Evolutionary conservation across 2,888 invertebrate genomes (phyloP), one percentile per base, ranked within the genome.

Genomic region (Lasiommata megera): DNA sequence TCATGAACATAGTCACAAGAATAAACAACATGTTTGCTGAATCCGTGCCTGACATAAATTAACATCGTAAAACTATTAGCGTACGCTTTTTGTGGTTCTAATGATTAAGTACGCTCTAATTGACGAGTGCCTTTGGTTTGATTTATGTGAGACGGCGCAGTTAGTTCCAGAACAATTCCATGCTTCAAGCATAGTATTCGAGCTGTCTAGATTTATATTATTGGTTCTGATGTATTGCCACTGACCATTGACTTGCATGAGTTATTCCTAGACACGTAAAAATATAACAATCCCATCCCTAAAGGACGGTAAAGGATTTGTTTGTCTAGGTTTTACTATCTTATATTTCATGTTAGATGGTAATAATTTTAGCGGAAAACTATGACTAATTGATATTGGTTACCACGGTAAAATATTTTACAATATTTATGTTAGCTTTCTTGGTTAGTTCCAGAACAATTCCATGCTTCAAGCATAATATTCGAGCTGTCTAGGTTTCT

Each of bases 1-100:
- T 72, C 69, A 69, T 72, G 71, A 72, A 78, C 77, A 77, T 74
- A 79, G 71, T 67, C n/a, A n/a, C n/a, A n/a, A 67, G 79, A 79
- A 82, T 82, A 79, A 79, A 80, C n/a, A n/a, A n/a, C 77, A 78
- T 72, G 70, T 76, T 74, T 73, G 71, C 68, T 68, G 67, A 70
- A 71, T 70, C 64, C 66, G 60, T 69, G 61, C 73, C 71, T 69
- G 69, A 74, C 71, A 74, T 76, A 73, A 77, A 79, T 76, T 77
- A 76, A 67, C 69, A 72, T 73, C 73, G 70, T 80, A 74, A 79
- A 80, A 74, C 78, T 74, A 81, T 79, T 78, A 72, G 67, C 57
- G 52, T 56, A 62, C 56, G 62, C 65, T 68, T 66, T 62, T 64
- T 64, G 66, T 56, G 44, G 60, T 55, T 54, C 53, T 56, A 57